A percentile compares a stretch with the other conserved stretches of the same genome.
These are phyloP conservation scores for Euplagia quadripunctaria DNA, from an alignment of 2,888 invertebrate genomes.

Conservation along the genomic window DNA sequence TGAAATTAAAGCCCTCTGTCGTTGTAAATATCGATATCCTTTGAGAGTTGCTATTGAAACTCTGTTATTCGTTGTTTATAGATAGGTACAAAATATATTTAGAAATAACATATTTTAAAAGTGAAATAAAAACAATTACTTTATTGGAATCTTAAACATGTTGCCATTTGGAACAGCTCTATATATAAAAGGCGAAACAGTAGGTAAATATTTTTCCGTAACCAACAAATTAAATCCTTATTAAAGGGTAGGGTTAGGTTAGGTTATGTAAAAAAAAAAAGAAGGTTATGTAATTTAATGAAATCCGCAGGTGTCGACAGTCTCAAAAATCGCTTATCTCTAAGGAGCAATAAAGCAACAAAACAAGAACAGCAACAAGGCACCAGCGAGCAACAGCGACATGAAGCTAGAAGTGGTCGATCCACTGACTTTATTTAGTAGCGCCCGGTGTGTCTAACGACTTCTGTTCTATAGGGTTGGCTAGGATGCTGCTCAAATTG, in stretches of 20 bases:
- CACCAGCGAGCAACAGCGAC: slow-evolving; percentile 16
- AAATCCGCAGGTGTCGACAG: slow-evolving; percentile 34
- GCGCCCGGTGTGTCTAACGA: slow-evolving; percentile 55
- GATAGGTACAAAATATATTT: neutral
- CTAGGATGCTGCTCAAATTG: neutral
- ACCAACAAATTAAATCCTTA: slow-evolving; percentile 4
- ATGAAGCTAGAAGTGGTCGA: slow-evolving; percentile 45
- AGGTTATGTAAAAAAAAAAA: too few relatives aligned
- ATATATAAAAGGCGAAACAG: too few relatives aligned
- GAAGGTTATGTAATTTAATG: too few relatives aligned
- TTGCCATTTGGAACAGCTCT: too few relatives aligned
- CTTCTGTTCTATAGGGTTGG: slow-evolving; percentile 40
- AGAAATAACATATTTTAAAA: neutral
- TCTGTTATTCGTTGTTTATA: neutral
- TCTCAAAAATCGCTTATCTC: slow-evolving; percentile 31
- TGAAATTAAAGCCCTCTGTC: slow-evolving; percentile 20
- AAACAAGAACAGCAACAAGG: slow-evolving; percentile 17
- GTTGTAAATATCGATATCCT: slow-evolving; percentile 5
- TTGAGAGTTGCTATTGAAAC: neutral
- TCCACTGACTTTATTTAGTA: slow-evolving; percentile 51
- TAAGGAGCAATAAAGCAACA: slow-evolving; percentile 11
- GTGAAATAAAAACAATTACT: neutral
- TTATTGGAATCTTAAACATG: too few relatives aligned
- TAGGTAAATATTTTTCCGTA: too few relatives aligned
- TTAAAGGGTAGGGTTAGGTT: slow-evolving; percentile 25